These are phyloP conservation scores for Drosophila tsacasi DNA, from an alignment of 1,140 invertebrate species.

Conservation along the genomic window DNA sequence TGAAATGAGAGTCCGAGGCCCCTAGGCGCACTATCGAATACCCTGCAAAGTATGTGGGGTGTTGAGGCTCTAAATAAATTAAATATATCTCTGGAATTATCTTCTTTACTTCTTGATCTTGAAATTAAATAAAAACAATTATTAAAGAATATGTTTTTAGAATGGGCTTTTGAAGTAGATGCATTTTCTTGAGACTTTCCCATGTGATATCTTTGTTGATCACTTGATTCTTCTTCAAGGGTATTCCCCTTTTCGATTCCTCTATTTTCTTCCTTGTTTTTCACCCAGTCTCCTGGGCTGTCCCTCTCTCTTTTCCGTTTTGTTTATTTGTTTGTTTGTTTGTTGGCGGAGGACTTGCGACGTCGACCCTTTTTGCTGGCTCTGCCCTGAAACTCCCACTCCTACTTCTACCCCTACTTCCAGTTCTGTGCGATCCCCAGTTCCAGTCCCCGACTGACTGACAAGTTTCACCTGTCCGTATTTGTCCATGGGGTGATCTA, in stretches of 20 bases:
- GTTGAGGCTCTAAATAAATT: neutral
- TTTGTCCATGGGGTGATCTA: constrained; percentile 83
- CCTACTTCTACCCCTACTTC: neutral
- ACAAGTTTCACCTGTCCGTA: constrained; percentile 83
- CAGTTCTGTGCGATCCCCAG: constrained; percentile 19
- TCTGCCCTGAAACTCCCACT: constrained; percentile 18
- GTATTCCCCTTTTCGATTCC: constrained; percentile 5
- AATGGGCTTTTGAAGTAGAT: neutral
- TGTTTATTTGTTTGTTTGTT: constrained; percentile 66
- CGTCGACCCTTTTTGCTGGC: constrained; percentile 69
- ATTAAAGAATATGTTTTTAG: neutral
- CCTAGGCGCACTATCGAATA: constrained; percentile 15
- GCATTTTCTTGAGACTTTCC: neutral
- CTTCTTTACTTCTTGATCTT: neutral
- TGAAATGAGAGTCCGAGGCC: neutral
- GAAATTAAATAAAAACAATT: neutral
- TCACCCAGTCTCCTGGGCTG: constrained; percentile 32
- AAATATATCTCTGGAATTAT: neutral
- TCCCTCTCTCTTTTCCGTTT: constrained; percentile 35
- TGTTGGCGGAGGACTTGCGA: constrained; percentile 72
- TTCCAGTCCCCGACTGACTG: constrained; percentile 52
- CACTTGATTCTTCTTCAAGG: neutral
- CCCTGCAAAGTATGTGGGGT: constrained; percentile 7
- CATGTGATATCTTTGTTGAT: neutral
- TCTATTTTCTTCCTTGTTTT: constrained; percentile 41